A percentile compares a stretch with the other conserved stretches of the same genome.
These are phyloP conservation scores for Thripadectes ignobilis DNA, from an alignment of 2,797 vertebrate species.

Conservation along the genomic window DNA sequence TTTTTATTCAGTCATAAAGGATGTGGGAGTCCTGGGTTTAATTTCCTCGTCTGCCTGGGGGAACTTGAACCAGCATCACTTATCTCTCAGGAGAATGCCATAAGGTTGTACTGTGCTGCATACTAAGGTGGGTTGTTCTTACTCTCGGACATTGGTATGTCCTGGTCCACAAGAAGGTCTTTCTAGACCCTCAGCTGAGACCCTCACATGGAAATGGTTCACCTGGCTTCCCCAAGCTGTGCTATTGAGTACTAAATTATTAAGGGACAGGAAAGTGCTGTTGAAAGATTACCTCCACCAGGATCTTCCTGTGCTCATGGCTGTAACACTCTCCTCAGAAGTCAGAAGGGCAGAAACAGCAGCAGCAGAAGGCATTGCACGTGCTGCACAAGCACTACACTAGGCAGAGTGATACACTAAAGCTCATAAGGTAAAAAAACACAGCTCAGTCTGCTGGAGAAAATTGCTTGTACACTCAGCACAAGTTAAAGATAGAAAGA, in stretches of 20 bases:
- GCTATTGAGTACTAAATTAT: background rate
- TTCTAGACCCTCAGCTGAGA: background rate
- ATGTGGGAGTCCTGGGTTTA: slow-evolving; percentile 65
- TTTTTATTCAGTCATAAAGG: slow-evolving; percentile 68
- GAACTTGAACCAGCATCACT: slow-evolving; percentile 63
- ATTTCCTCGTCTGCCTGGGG: slow-evolving; percentile 67
- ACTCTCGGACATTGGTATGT: background rate
- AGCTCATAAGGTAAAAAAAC: background rate
- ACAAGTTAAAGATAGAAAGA: background rate
- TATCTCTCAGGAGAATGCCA: slow-evolving; percentile 62
- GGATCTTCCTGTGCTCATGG: background rate
- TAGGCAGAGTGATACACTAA: background rate
- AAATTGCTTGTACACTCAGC: background rate
- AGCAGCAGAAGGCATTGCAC: background rate
- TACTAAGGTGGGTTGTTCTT: slow-evolving; percentile 49
- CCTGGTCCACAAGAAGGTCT: background rate
- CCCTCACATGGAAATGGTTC: background rate
- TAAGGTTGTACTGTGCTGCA: slow-evolving; percentile 50
- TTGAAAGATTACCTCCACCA: background rate
- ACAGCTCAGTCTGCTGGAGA: background rate
- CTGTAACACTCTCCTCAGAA: background rate
- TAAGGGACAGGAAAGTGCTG: background rate
- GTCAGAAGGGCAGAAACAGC: background rate
- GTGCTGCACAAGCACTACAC: background rate
- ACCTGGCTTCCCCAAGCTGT: background rate